These are phyloP conservation scores for Trichacis sp. DNA, from an alignment of 2,888 invertebrate genomes.

Conservation along the genomic window DNA sequence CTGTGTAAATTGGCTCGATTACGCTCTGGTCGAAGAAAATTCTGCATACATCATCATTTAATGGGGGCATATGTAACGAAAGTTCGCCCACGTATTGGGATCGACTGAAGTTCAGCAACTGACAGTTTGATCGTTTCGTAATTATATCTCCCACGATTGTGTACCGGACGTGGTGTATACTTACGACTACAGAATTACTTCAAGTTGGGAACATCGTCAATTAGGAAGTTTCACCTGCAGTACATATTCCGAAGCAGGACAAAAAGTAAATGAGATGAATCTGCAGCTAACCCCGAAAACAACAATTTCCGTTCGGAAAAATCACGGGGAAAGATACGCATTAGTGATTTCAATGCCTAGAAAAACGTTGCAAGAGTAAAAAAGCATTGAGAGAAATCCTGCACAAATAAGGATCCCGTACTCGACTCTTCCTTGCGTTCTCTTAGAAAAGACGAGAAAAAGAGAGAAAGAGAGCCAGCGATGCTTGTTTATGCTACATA, in stretches of 20 bases:
- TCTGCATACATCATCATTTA: conserved; percentile 30
- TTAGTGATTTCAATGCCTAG: too few species aligned
- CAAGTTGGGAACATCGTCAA: conserved; percentile 8
- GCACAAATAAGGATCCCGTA: too few species aligned
- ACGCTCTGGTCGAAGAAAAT: conserved; percentile 18
- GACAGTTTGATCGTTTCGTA: conserved; percentile 57
- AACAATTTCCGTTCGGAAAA: not conserved
- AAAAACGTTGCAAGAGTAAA: too few species aligned
- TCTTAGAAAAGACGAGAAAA: too few species aligned
- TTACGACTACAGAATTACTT: conserved; percentile 7
- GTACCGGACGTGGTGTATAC: conserved; percentile 19
- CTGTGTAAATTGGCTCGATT: not conserved
- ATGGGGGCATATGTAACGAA: conserved; percentile 28
- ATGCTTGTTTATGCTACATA: too few species aligned
- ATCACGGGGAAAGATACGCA: too few species aligned
- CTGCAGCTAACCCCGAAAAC: not conserved
- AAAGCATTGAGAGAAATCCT: too few species aligned
- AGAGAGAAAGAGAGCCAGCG: too few species aligned
- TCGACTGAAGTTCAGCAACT: conserved; percentile 44
- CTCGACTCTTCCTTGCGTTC: too few species aligned
- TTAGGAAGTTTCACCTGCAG: not conserved
- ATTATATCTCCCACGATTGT: conserved; percentile 50
- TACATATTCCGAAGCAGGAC: not conserved
- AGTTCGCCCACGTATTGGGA: conserved; percentile 26
- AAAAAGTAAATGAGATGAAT: not conserved